Evolutionary conservation across 1,140 invertebrate species (phyloP).

Genomic region (Drepana arcuata): DNA sequence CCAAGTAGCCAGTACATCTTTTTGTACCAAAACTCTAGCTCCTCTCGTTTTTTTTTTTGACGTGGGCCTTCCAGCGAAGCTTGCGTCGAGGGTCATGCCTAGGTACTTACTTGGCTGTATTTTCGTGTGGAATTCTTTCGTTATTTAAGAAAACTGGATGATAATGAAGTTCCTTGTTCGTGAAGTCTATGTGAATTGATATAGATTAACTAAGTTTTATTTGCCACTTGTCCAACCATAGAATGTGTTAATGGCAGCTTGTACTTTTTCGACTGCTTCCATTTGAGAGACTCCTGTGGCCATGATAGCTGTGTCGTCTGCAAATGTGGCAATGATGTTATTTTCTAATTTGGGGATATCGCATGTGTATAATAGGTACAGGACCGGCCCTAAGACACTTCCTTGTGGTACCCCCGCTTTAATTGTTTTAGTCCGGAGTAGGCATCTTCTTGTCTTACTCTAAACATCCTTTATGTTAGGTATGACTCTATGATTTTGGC

Average conservation of each 20-base stretch:
- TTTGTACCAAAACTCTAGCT: too few relatives aligned
- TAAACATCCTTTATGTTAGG: conserved; percentile 2
- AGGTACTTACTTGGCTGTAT: too few relatives aligned
- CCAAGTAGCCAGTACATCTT: too few relatives aligned
- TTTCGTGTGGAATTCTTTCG: too few relatives aligned
- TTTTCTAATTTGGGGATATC: background rate
- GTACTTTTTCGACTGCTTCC: conserved; percentile 3
- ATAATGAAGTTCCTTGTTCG: background rate
- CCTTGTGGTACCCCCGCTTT: conserved; percentile 2
- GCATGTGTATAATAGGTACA: too few relatives aligned
- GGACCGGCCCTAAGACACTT: conserved; percentile 3
- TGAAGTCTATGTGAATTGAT: conserved; percentile 3
- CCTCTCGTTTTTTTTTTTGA: too few relatives aligned
- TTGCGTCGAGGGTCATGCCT: too few relatives aligned
- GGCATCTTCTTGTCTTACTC: conserved; percentile 4
- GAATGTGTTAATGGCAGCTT: conserved; percentile 1
- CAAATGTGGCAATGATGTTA: conserved; percentile 5
- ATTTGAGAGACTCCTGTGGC: conserved; percentile 2
- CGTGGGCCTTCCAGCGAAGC: too few relatives aligned
- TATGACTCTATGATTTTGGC: conserved; percentile 5
- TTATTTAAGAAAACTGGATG: too few relatives aligned
- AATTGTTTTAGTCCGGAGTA: conserved; percentile 4
- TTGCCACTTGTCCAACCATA: conserved; percentile 2
- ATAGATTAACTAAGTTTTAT: too few relatives aligned
- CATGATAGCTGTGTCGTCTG: conserved; percentile 6